Base-by-base conservation (phyloP, 2,113 vertebrate genomes). In the Salvelinus namaycush region DNA sequence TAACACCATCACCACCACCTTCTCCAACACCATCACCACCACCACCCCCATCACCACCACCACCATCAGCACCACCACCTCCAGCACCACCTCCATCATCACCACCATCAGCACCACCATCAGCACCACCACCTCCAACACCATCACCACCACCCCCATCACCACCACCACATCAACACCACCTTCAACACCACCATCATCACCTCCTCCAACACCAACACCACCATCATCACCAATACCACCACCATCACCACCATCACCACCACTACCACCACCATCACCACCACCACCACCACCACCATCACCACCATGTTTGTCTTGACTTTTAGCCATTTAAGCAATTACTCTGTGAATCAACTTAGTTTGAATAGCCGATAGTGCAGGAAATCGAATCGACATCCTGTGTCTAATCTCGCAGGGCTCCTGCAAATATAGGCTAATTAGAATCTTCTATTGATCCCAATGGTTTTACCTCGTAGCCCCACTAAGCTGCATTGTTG, bases 391-490 rank as follows among this genome's bases (percentile, higher is more conserved):
- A 90, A 92, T 93, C 83, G 90, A 93, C 92, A 90, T 91, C 86
- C 89, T 87, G 80, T 87, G 86, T 91, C 90, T 93, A 91, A 94
- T 93, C 93, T 91, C 87, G 85, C 89, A 77, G 80, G 60, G 77
- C 89, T 90, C 73, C 87, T 92, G 91, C 91, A 90, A 90, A 90
- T 92, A 91, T 88, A 82, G 86, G 87, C 92, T 93, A 92, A 93
- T 93, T 92, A 89, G 89, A 89, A 89, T 90, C 90, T 90, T 87
- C 85, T 90, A 93, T 94, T 89, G 93, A 94, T 93, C 88, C 84
- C 78, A 68, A 77, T 88, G 86, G 34, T 81, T 89, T 85, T 84
- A 71, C 81, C 84, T 85, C 85, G 70, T 87, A 81, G 89, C 88
- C 87, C 79, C 76, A 87, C 86, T 86, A 78, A 86, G 86, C 84